phyloP scores from a whole-genome alignment of 92 coral and sea anemone genomes.

The Chrysogorgia sp. region DNA sequence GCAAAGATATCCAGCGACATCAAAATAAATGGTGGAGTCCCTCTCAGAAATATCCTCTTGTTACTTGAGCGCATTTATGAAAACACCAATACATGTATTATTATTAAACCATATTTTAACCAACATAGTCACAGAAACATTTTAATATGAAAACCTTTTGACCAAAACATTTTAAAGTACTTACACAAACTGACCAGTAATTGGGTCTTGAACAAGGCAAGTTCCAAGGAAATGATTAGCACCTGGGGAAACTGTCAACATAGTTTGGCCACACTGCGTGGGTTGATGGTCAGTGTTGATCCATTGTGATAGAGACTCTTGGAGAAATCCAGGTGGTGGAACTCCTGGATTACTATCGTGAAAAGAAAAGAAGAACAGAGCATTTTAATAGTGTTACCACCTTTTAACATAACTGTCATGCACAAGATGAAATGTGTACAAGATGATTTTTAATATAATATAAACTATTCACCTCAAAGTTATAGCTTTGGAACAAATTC shows the following conservation, averaged over 20 bases:
- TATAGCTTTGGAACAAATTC: no score
- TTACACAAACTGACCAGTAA: conserved; percentile 54
- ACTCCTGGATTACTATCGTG: conserved; percentile 50
- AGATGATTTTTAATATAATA: no score
- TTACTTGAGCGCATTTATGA: no score
- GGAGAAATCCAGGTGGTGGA: conserved; percentile 53
- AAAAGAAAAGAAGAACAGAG: background rate
- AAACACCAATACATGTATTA: no score
- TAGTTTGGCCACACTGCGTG: conserved; percentile 50
- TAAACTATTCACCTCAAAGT: conserved; percentile 22
- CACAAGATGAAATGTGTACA: no score
- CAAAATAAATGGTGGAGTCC: no score
- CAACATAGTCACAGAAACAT: no score
- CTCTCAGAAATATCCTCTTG: no score
- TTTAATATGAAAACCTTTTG: background rate
- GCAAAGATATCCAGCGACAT: no score
- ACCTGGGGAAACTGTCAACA: conserved; percentile 56
- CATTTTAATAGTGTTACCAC: conserved; percentile 21
- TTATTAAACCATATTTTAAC: no score
- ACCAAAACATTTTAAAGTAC: background rate
- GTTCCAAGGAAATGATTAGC: conserved; percentile 49
- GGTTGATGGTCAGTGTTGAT: conserved; percentile 45
- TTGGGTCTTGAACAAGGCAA: conserved; percentile 55
- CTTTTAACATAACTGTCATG: conserved; percentile 27
- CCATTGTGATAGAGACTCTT: conserved; percentile 49